These are phyloP conservation scores for Caloenas nicobarica DNA, from an alignment of 2,113 vertebrate genomes.

Conservation along the genomic window DNA sequence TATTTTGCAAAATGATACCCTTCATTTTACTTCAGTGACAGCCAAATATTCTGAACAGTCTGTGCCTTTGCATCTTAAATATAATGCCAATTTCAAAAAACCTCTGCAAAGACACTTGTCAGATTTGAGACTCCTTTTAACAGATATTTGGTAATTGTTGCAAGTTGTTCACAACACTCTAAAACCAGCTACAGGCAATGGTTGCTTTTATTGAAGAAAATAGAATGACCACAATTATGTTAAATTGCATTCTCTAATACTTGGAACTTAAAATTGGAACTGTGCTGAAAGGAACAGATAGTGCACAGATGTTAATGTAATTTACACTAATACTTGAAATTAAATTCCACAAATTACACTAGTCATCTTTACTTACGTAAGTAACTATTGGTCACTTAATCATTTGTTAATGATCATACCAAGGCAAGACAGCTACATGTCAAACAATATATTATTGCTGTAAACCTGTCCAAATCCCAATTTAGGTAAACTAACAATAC, in stretches of 20 bases:
- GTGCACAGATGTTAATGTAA: not conserved
- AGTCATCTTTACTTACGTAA: not conserved
- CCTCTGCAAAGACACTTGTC: not conserved
- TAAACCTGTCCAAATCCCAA: not conserved
- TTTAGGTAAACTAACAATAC: not conserved
- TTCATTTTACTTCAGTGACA: constrained; percentile 29
- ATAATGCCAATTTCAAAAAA: not conserved
- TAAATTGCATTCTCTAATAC: constrained; percentile 22
- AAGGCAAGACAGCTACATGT: not conserved
- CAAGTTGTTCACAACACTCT: not conserved
- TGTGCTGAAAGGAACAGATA: not conserved
- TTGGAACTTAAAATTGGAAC: constrained; percentile 25
- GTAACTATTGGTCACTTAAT: not conserved
- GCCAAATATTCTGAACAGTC: constrained; percentile 6
- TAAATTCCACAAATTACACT: not conserved
- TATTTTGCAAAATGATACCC: not conserved
- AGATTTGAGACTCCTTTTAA: constrained; percentile 26
- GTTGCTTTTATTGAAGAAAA: constrained; percentile 52
- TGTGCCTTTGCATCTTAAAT: constrained; percentile 5
- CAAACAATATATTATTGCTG: not conserved
- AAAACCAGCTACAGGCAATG: not conserved
- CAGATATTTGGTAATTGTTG: not conserved
- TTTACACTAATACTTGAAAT: constrained; percentile 5
- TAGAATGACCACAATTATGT: constrained; percentile 43
- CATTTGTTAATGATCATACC: not conserved